Evolutionary conservation across 2,797 vertebrate genomes (phyloP).

Genomic region (Spea hammondii): DNA sequence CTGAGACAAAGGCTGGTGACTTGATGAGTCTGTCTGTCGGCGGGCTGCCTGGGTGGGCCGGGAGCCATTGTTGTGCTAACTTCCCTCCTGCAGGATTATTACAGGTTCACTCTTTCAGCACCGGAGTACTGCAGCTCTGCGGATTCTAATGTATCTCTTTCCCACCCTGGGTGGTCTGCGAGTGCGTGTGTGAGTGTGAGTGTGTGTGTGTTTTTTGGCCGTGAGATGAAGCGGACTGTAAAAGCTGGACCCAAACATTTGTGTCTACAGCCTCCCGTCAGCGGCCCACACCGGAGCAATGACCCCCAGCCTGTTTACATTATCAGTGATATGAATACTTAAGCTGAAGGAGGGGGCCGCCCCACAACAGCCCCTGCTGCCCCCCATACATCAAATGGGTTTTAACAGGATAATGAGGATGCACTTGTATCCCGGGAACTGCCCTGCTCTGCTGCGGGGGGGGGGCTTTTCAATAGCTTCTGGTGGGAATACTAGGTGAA

Average conservation of each 20-base stretch:
- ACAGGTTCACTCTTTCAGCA: constrained; percentile 9
- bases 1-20: constrained; percentile 14
- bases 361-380: too few species aligned
- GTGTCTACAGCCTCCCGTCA: neutral
- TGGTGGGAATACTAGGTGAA: too few species aligned
- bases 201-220: too few species aligned
- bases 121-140: neutral
- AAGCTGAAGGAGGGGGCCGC: too few species aligned
- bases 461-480: too few species aligned
- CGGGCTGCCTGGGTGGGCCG: constrained; percentile 38
- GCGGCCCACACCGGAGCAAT: neutral
- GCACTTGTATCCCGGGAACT: neutral
- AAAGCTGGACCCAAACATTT: constrained; percentile 2
- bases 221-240: neutral
- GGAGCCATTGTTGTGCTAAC: constrained; percentile 33
- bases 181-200: too few species aligned
- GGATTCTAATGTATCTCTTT: neutral
- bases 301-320: too few species aligned
- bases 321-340: too few species aligned
- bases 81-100: constrained; percentile 23
- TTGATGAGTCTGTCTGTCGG: constrained; percentile 27
- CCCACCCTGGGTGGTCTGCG: constrained; percentile 16
- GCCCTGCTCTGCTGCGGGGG: too few species aligned
- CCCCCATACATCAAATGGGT: neutral
- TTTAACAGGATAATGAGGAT: neutral